Base-by-base conservation (phyloP, 2,797 vertebrate species). In the Spheniscus humboldti region DNA sequence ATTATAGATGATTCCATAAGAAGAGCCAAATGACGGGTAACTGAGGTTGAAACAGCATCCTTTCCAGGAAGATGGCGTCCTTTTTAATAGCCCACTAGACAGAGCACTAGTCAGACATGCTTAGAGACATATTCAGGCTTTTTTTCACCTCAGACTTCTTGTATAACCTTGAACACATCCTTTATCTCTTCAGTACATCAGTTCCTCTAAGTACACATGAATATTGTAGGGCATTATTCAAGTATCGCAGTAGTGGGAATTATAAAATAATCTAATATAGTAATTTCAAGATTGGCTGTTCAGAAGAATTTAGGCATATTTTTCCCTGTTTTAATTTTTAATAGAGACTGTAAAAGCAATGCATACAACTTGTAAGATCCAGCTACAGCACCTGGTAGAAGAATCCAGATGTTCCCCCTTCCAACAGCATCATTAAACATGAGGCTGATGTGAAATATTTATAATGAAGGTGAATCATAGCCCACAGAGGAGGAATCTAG, bases 391-490 rank as follows among this genome's bases (percentile, higher is more conserved):
- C 91, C 94, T 94, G 94, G 66, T 84, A 90, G 94, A 96, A 95
- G 95, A 97, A 96, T 94, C 95, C 96, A 97, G 95, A 96, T 97
- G 96, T 95, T 97, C 56, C 66, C 20, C 3, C 69, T 94, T 93
- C 85, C 95, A 95, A 94, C 63, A 92, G 86, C 94, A 95, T 95
- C 95, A 94, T 96, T 97, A 96, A 96, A 95, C 87, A 92, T 78
- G 92, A 96, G 91, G 76, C 69, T 86, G 92, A 92, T 96, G 94
- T 97, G 87, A 97, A 97, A 97, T 97, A 97, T 96, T 97, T 96
- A 96, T 95, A 96, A 95, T 96, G 85, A 97, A 97, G 92, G 94
- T 97, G 95, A 97, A 97, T 96, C 94, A 95, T 96, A 88, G 94
- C 94, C 95, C 96, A 96, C 95, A 96, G 87, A 97, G 96, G 94